Base-by-base conservation (phyloP, 2,797 vertebrate species). In the Nasua narica region DNA sequence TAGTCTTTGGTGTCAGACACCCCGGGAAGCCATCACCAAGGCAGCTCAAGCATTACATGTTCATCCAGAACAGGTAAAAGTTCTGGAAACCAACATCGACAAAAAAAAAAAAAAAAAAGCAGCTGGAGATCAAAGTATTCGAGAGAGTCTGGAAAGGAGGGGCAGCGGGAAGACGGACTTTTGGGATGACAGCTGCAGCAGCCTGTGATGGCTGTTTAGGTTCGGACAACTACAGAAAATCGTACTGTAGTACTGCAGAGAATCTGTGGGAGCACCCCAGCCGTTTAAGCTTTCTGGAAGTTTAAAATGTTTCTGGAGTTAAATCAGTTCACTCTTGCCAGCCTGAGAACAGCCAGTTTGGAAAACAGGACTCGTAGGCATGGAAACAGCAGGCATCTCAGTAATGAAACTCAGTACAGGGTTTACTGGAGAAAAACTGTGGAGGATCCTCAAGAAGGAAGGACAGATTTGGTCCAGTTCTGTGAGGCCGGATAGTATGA, bases 241-340 rank as follows among this genome's bases (percentile, higher is more conserved):
- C 5, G 1, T 15, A 58, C 74, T 54, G 72, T 23, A 93, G 35
- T 29, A 27, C 10, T 14, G 3, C 77, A 25, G 62, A 92, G 60
- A 14, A 67, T 74, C 65, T 78, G 65, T 48, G 69, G 52, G 94
- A 86, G 62, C 15, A 58, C 78, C 69, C 32, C 0, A 16, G 87
- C 90, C 87, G 40, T 32, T 82, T 83, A 95, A 81, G 86, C 91
- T 92, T 94, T 76, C 62, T 88, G 79, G 74, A 89, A 93, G 93
- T 91, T 97, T 84, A 81, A 91, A 97, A 96, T 94, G 83, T 84
- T 98, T 98, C 94, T 94, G 90, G 85, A 84, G 76, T 96, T 83
- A 96, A 96, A 69, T 95, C 91, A 95, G 93, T 25, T 91, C 87
- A n/a, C 81, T 91, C 81, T 83, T 72, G 93, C 95, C 96, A 94